phyloP scores from a whole-genome alignment of 2,797 vertebrate genomes.

The Fundulus diaphanus region DNA sequence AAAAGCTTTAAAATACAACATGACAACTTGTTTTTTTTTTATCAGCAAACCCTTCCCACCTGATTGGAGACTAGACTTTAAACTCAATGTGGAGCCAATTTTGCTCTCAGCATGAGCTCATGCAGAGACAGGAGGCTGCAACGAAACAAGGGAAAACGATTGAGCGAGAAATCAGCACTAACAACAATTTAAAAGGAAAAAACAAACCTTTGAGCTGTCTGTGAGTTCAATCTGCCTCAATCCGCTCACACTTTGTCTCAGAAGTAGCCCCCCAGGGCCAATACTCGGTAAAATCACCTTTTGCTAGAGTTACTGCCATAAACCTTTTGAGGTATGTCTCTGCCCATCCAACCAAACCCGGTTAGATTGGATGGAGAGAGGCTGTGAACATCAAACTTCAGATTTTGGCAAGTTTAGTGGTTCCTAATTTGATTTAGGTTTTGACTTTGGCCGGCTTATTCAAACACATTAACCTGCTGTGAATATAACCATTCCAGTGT shows the following conservation, averaged over 20 bases:
- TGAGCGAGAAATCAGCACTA: neutral
- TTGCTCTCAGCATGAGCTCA: neutral
- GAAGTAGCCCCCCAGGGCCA: neutral
- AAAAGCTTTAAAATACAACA: neutral
- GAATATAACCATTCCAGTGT: neutral
- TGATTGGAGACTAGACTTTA: neutral
- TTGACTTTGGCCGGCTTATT: too few species aligned
- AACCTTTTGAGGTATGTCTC: too few species aligned
- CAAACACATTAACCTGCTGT: too few species aligned
- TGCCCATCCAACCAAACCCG: neutral
- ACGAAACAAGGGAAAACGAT: neutral
- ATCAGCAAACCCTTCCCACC: neutral
- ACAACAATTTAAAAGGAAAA: neutral
- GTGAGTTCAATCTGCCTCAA: neutral
- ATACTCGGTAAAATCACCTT: neutral
- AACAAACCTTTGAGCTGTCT: neutral
- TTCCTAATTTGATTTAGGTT: neutral
- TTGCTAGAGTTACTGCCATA: neutral
- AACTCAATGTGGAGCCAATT: neutral
- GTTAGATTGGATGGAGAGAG: too few species aligned
- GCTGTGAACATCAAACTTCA: too few species aligned
- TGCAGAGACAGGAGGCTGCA: slow-evolving; percentile 1
- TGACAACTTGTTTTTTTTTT: neutral
- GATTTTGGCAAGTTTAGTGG: too few species aligned
- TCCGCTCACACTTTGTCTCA: neutral